These are phyloP conservation scores for Syrmaticus mikado DNA, from an alignment of 2,113 vertebrate genomes.

Conservation along the genomic window DNA sequence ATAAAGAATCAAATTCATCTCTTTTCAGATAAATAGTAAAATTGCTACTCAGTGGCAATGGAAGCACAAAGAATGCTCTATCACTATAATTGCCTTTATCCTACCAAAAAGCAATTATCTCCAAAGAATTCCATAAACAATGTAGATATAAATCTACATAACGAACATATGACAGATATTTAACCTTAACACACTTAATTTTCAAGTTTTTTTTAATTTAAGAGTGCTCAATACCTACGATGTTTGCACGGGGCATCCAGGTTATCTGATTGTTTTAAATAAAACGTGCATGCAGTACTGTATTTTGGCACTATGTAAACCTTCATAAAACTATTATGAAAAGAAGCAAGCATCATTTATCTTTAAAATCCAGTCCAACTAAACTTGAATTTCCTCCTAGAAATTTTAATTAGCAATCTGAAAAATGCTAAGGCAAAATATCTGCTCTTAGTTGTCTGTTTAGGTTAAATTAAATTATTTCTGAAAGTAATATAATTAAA, in stretches of 20 bases:
- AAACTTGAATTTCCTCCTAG: conserved; percentile 72
- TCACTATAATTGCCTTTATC: not conserved
- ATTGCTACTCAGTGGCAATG: not conserved
- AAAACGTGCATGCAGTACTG: not conserved
- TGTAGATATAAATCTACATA: not conserved
- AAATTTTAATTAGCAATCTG: conserved; percentile 77
- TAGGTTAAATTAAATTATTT: conserved; percentile 81
- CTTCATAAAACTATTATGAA: conserved; percentile 53
- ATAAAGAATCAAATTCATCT: not conserved
- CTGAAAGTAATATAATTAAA: conserved; percentile 80
- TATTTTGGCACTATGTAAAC: conserved; percentile 22
- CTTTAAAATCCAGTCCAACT: conserved; percentile 70
- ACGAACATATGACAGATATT: not conserved
- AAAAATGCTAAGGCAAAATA: conserved; percentile 73
- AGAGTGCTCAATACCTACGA: not conserved
- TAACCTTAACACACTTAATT: conserved; percentile 16
- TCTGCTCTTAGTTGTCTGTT: conserved; percentile 73
- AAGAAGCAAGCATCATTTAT: conserved; percentile 58
- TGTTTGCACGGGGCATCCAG: not conserved
- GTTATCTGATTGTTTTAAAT: conserved; percentile 52
- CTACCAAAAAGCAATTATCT: not conserved
- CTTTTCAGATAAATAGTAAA: not conserved
- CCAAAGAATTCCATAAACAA: not conserved
- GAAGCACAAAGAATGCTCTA: not conserved
- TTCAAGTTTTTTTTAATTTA: conserved; percentile 61